phyloP scores from a whole-genome alignment of 1,140 invertebrate species.

The Kradibia gibbosae region DNA sequence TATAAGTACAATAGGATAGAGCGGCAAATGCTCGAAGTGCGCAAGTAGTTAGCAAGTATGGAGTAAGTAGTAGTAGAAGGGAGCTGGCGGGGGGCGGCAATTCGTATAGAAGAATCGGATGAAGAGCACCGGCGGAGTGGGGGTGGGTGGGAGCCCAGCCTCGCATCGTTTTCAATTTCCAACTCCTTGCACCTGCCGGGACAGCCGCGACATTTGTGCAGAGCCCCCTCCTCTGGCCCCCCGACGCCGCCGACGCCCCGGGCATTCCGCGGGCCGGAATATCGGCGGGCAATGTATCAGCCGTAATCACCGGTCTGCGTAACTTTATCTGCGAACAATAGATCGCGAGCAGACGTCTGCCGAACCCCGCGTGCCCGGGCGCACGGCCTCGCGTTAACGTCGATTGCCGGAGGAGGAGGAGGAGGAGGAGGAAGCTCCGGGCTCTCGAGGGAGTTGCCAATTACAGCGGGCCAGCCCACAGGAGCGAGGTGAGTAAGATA shows the following conservation, averaged over 20 bases:
- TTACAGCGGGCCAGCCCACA: conserved; percentile 6
- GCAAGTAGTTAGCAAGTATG: background rate
- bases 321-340: conserved; percentile 43
- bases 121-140: background rate
- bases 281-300: conserved; percentile 32
- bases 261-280: background rate
- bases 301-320: conserved; percentile 32
- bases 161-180: conserved; percentile 25
- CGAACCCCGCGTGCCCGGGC: background rate
- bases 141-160: background rate
- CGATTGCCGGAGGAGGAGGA: too few species aligned
- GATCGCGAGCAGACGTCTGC: background rate
- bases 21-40: background rate
- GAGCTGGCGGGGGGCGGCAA: background rate
- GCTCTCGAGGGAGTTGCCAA: conserved; percentile 36
- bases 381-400: too few species aligned
- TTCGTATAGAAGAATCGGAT: background rate
- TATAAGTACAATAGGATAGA: background rate
- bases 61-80: too few species aligned
- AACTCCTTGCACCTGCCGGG: background rate
- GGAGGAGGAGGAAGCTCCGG: background rate
- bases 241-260: background rate
- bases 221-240: background rate
- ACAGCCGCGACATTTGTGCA: too few species aligned
- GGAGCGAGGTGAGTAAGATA: conserved; percentile 15